Base-by-base conservation (phyloP, 2,113 vertebrate species). In the Lonchura striata region DNA sequence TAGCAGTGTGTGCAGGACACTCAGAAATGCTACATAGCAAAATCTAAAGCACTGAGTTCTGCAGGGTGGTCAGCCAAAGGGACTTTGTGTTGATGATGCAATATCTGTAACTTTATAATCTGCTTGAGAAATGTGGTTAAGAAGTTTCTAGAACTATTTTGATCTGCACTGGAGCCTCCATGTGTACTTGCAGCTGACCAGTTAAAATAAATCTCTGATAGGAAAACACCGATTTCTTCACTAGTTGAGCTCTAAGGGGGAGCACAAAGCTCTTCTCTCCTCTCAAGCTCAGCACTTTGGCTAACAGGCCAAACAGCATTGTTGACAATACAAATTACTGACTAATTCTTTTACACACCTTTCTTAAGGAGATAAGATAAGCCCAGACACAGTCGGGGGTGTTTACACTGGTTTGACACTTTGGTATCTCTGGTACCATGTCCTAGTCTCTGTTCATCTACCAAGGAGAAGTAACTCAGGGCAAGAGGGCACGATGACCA, bases 291-390 rank as follows among this genome's bases (percentile, higher is more conserved):
- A 75, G 44, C 69, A 69, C 24, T 78, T 60, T 37, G 49, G 71
- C 39, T 56, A 83, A 76, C 23, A 90, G 88, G 75, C 50, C 63
- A 92, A 90, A 70, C 56, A 82, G 42, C 42, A 27, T 31, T 75
- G 85, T 69, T 90, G 77, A 86, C 72, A 76, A 41, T 56, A 66
- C 74, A 94, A 90, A 95, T 95, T 82, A 84, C 68, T 49, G 44
- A 75, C 64, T 91, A 91, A 92, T 86, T 90, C 47, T 87, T 92
- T 93, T 69, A 89, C 63, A 82, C 74, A 76, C 80, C 77, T 95
- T 89, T 76, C 80, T 87, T 87, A 70, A 75, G 71, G 68, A 77
- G 92, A 78, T 82, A 82, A 86, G 37, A 89, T 84, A 92, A 93
- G 59, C n/a, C 23, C 31, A 81, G 64, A 76, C 60, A 44, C 0